Evolutionary conservation across 2,797 vertebrate genomes (phyloP).

Genomic region (Sardinella longiceps): DNA sequence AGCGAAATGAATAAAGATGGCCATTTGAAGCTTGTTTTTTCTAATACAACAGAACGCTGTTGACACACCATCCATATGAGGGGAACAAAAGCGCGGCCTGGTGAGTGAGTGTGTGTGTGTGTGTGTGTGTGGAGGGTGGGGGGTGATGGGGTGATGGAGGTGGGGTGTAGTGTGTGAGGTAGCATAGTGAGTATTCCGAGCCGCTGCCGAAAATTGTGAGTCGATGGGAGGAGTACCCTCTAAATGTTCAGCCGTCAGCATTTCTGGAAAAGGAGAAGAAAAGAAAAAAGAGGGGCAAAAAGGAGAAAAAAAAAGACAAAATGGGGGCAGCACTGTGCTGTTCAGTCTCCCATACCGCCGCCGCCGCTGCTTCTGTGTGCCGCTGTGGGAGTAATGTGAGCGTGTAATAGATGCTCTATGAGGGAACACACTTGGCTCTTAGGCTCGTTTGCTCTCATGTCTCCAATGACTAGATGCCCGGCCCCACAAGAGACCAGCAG

Average conservation of each 20-base stretch:
- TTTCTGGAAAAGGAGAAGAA: slow-evolving; percentile 38
- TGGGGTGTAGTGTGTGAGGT: neutral
- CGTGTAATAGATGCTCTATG: neutral
- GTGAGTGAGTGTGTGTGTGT: neutral
- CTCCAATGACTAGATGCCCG: neutral
- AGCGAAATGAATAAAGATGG: slow-evolving; percentile 65
- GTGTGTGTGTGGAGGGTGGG: neutral
- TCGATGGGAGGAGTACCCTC: slow-evolving; percentile 39
- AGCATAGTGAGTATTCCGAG: slow-evolving; percentile 36
- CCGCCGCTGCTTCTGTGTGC: neutral
- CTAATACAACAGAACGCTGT: slow-evolving; percentile 53
- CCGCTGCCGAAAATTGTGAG: slow-evolving; percentile 45
- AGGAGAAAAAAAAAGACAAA: neutral
- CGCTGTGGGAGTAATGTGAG: neutral
- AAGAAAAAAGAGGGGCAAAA: neutral
- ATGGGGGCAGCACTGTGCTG: neutral
- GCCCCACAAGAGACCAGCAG: neutral
- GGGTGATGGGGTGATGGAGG: neutral
- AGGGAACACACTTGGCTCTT: neutral
- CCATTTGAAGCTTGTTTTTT: slow-evolving; percentile 57
- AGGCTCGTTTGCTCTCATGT: neutral
- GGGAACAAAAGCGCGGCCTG: neutral
- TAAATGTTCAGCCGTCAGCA: slow-evolving; percentile 44
- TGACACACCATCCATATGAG: slow-evolving; percentile 26
- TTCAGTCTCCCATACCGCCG: too few species aligned